phyloP scores from a whole-genome alignment of 2,113 vertebrate genomes.

The Falco punctatus region DNA sequence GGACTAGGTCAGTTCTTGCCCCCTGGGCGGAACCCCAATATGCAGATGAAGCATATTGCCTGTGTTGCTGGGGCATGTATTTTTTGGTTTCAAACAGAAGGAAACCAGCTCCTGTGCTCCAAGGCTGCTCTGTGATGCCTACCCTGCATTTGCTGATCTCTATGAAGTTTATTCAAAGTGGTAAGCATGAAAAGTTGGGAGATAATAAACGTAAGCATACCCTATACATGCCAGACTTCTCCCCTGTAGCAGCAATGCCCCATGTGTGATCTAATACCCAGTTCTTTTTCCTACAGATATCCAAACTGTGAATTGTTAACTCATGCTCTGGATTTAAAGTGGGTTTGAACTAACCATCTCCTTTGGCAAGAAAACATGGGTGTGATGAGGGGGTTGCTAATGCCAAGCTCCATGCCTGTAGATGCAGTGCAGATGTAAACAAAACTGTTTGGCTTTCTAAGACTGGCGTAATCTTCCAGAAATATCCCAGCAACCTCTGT shows the following conservation, averaged over 20 bases:
- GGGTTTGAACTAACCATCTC: neutral
- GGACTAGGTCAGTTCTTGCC: neutral
- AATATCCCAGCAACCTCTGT: neutral
- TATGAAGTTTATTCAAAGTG: neutral
- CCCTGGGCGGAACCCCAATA: neutral
- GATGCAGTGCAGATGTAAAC: neutral
- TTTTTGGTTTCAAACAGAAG: neutral
- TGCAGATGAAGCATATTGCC: neutral
- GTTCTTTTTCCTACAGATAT: neutral
- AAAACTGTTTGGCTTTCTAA: neutral
- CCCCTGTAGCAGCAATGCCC: neutral
- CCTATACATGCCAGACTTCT: neutral
- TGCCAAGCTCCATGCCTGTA: neutral
- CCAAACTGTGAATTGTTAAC: neutral
- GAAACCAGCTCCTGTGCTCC: neutral
- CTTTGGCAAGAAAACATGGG: neutral
- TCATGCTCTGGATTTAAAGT: neutral
- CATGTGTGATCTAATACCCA: neutral
- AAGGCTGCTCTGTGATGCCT: neutral
- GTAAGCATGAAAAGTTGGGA: neutral
- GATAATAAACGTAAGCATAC: neutral
- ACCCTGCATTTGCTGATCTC: neutral
- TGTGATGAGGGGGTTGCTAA: neutral
- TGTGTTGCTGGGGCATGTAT: neutral
- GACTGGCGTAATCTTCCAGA: neutral